Evolutionary conservation across 2,888 invertebrate species (phyloP).

Genomic region (Pammene aurita): DNA sequence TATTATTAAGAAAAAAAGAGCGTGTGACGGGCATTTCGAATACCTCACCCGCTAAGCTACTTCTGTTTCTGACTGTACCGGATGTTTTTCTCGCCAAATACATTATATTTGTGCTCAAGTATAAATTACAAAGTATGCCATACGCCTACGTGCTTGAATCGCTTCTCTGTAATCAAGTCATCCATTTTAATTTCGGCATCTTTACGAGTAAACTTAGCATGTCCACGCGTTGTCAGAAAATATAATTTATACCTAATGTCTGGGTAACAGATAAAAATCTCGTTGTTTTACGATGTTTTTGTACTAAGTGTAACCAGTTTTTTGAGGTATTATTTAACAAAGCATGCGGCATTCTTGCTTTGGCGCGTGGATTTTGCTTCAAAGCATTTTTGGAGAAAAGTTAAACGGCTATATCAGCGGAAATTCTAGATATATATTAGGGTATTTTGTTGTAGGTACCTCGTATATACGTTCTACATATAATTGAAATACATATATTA

Average conservation of each 20-base stretch:
- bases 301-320: slow-evolving; percentile 41
- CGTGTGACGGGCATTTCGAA: too few relatives aligned
- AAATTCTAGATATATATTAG: background rate
- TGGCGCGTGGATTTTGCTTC: background rate
- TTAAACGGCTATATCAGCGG: background rate
- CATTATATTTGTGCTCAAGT: background rate
- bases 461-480: too few relatives aligned
- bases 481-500: too few relatives aligned
- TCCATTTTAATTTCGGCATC: slow-evolving; percentile 39
- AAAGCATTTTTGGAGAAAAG: slow-evolving; percentile 25
- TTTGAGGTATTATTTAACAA: slow-evolving; percentile 16
- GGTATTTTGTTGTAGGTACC: too few relatives aligned
- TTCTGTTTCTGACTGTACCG: background rate
- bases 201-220: slow-evolving; percentile 37
- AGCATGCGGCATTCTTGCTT: slow-evolving; percentile 28
- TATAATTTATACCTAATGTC: slow-evolving; percentile 46
- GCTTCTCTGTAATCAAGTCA: slow-evolving; percentile 40
- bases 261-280: slow-evolving; percentile 47
- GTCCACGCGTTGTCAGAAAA: slow-evolving; percentile 45
- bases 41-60: too few relatives aligned
- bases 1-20: too few relatives aligned
- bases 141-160: slow-evolving; percentile 32
- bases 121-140: slow-evolving; percentile 8
- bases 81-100: background rate
- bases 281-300: slow-evolving; percentile 47